Base-by-base conservation (phyloP, 2,113 vertebrate species). In the Odontophorus gujanensis region DNA sequence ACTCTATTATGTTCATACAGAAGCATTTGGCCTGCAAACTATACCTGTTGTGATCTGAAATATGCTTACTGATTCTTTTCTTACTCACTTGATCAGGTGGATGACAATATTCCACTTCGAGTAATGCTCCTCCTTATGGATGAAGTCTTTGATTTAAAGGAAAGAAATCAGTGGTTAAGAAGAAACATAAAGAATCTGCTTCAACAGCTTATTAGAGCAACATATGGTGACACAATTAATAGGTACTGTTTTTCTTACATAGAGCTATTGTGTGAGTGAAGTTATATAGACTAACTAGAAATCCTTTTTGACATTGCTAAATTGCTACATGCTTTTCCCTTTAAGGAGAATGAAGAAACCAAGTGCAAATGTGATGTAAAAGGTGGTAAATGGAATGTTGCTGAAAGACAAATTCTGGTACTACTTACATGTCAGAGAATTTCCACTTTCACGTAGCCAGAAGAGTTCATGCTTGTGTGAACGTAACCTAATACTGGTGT, bases 91-190 rank as follows among this genome's bases (percentile, higher is more conserved):
- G 34, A 7, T 89, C 94, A 99, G 99, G 99, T 99, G 97, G 99
- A 99, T 87, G 99, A 99, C 92, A 99, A 99, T 96, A 99, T 99
- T 96, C 99, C 99, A 0, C 98, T 99, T 74, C 98, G 99, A 73
- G 99, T 99, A 59, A 99, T 99, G 99, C 97, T 99, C 61, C 98
- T 99, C 58, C 98, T 99, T 83, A 99, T 99, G 99, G 99, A 99
- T 75, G 99, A 99, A 97, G 99, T 99, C 87, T 99, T 99, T 40
- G 99, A 99, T 97, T 97, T 99, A 53, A 99, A 99, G 96, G 99
- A 99, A 97, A 98, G 99, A 96, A 99, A 99, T 97, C 99, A 99
- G 89, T 99, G 99, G 99, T 97, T 99, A 94, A 98, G 99, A 95
- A 98, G 99, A 95, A 99, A 99, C 97, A 99, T 99, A 42, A 99